Percentiles rank a stretch among this genome's conserved stretches.
phyloP scores from a whole-genome alignment of 2,797 vertebrate genomes.

The Brachymystax lenok region DNA sequence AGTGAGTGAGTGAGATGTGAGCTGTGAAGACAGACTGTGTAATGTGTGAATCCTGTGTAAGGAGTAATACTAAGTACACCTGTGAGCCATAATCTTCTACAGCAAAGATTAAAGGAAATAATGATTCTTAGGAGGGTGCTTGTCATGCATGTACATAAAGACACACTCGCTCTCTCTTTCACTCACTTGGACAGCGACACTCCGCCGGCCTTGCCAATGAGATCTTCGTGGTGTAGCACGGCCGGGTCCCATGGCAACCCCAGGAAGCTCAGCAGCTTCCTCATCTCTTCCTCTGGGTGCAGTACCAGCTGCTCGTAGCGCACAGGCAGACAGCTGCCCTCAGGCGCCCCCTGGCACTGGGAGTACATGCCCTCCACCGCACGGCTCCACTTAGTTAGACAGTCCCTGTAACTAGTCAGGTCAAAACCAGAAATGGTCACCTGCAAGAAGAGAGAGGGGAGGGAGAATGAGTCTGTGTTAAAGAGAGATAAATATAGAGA shows the following conservation, averaged over 20 bases:
- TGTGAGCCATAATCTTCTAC: background rate
- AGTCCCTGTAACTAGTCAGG: conserved; percentile 91
- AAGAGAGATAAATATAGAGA: background rate
- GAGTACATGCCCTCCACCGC: conserved; percentile 92
- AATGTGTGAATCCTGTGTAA: too few relatives aligned
- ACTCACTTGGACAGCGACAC: conserved; percentile 95
- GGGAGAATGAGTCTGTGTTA: background rate
- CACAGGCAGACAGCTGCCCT: conserved; percentile 81
- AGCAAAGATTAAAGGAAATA: too few relatives aligned
- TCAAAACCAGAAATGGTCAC: conserved; percentile 94
- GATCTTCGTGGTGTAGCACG: conserved; percentile 91
- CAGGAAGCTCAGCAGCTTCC: conserved; percentile 87
- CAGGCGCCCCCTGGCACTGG: conserved; percentile 86
- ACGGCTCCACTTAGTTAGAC: conserved; percentile 92
- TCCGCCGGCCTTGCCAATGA: conserved; percentile 93
- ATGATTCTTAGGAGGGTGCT: too few relatives aligned
- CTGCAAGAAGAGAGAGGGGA: conserved; percentile 31
- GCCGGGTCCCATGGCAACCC: conserved; percentile 87
- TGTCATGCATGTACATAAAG: too few relatives aligned
- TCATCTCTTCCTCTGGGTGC: conserved; percentile 87
- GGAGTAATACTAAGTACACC: background rate
- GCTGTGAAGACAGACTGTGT: background rate
- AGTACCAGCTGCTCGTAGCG: conserved; percentile 90
- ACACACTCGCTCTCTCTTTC: too few relatives aligned
- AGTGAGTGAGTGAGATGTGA: background rate